Percentiles rank a stretch among this genome's conserved stretches.
These are phyloP conservation scores for Macrosoma leucophasiata DNA, from an alignment of 2,888 invertebrate genomes.

Conservation along the genomic window DNA sequence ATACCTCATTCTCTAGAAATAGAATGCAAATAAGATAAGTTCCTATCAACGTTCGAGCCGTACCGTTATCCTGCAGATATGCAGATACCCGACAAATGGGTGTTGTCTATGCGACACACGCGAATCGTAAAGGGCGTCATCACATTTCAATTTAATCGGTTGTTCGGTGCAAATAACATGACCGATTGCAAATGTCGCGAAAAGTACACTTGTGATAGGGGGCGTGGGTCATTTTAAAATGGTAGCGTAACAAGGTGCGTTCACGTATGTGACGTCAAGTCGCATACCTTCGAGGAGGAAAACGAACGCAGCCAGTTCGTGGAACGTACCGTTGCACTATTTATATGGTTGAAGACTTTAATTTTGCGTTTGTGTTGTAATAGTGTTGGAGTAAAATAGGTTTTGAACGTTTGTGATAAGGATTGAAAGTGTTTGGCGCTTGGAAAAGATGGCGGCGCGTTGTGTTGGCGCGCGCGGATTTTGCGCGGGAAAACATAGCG, in stretches of 20 bases:
- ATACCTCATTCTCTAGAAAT: conserved; percentile 37
- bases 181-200: conserved; percentile 17
- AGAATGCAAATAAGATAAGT: conserved; percentile 41
- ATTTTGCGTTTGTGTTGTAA: conserved; percentile 20
- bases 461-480: conserved; percentile 31
- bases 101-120: conserved; percentile 18
- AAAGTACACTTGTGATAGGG: conserved; percentile 14
- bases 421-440: conserved; percentile 13
- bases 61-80: conserved; percentile 41
- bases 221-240: conserved; percentile 20
- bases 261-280: conserved; percentile 53
- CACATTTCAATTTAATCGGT: conserved; percentile 34
- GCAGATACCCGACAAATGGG: conserved; percentile 21
- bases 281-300: conserved; percentile 68
- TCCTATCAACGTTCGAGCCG: conserved; percentile 33
- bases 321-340: conserved; percentile 64
- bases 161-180: conserved; percentile 26
- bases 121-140: conserved; percentile 26
- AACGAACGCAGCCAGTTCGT: conserved; percentile 57
- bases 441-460: conserved; percentile 4
- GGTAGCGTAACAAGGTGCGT: conserved; percentile 37
- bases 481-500: conserved; percentile 58
- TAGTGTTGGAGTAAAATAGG: conserved; percentile 18
- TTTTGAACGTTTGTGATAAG: conserved; percentile 27
- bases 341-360: conserved; percentile 43